Percentiles rank a stretch among this genome's conserved stretches.
Conservation (phyloP, 2,113 vertebrate genomes). For the Grus americana region DNA sequence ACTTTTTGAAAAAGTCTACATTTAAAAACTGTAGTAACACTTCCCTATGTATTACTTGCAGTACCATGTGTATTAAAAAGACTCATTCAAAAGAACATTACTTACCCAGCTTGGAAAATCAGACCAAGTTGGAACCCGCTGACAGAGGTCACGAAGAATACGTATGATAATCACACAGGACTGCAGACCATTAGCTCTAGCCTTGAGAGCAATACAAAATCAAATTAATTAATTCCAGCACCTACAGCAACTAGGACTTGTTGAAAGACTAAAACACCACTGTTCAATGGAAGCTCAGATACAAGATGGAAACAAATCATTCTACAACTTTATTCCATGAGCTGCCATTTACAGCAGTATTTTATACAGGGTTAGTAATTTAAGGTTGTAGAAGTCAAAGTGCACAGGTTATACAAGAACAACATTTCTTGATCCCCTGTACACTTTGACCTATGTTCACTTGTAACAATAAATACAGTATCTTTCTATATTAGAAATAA, state of each 20-base stretch:
- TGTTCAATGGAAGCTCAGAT: constrained; percentile 95
- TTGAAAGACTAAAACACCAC: constrained; percentile 91
- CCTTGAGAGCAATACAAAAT: constrained; percentile 93
- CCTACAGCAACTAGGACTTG: constrained; percentile 63
- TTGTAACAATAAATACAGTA: constrained; percentile 78
- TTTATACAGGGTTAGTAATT: constrained; percentile 93
- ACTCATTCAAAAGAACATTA: constrained; percentile 7
- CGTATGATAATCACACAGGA: constrained; percentile 98
- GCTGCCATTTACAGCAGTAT: constrained; percentile 97
- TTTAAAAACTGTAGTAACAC: too few relatives aligned
- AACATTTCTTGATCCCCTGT: constrained; percentile 88
- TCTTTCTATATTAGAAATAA: constrained; percentile 82
- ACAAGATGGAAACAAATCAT: constrained; percentile 71
- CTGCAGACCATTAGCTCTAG: constrained; percentile 98
- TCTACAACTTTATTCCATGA: constrained; percentile 74
- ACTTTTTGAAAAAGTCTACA: too few relatives aligned
- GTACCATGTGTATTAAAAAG: not conserved
- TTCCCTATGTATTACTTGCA: too few relatives aligned
- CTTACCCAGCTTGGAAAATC: constrained; percentile 97
- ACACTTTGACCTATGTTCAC: constrained; percentile 87
- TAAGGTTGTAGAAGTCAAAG: constrained; percentile 84
- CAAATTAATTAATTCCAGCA: constrained; percentile 80
- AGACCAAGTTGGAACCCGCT: constrained; percentile 95
- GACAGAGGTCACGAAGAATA: constrained; percentile 96
- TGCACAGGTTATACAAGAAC: constrained; percentile 94